phyloP scores from a whole-genome alignment of 1,140 invertebrate genomes.

The Copidosoma floridanum region DNA sequence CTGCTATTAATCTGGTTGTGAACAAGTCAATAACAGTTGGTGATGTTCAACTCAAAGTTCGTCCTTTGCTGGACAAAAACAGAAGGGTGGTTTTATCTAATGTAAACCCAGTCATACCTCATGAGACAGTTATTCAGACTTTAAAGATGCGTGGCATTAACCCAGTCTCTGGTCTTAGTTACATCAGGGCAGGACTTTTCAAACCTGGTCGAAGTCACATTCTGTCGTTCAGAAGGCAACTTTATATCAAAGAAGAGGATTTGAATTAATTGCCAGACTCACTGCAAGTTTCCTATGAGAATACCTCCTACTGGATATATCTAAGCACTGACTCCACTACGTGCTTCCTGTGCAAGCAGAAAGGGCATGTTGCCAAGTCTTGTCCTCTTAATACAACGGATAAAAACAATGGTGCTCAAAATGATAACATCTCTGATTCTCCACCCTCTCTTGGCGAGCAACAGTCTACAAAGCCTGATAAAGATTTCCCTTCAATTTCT shows the following conservation, averaged over 20 bases:
- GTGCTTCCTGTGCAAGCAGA: conserved; percentile 10
- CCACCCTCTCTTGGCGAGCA: no score
- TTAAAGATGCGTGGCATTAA: background rate
- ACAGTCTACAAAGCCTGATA: no score
- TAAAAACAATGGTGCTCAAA: no score
- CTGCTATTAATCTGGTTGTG: background rate
- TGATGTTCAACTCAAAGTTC: background rate
- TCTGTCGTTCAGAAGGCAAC: conserved; percentile 1
- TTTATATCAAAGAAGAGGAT: background rate
- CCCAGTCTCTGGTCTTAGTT: background rate
- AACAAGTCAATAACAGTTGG: background rate
- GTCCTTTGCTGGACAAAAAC: background rate
- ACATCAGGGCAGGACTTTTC: background rate
- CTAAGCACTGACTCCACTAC: background rate
- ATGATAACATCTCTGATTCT: no score
- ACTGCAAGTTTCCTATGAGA: background rate
- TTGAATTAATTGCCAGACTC: background rate
- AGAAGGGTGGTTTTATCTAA: background rate
- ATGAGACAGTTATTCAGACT: background rate
- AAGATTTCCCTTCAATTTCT: no score
- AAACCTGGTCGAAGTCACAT: background rate
- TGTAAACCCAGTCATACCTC: background rate
- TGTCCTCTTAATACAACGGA: no score
- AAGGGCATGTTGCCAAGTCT: conserved; percentile 7
- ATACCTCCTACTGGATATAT: conserved; percentile 4